These are phyloP conservation scores for Orthosia gothica DNA, from an alignment of 2,888 invertebrate genomes.

Conservation along the genomic window DNA sequence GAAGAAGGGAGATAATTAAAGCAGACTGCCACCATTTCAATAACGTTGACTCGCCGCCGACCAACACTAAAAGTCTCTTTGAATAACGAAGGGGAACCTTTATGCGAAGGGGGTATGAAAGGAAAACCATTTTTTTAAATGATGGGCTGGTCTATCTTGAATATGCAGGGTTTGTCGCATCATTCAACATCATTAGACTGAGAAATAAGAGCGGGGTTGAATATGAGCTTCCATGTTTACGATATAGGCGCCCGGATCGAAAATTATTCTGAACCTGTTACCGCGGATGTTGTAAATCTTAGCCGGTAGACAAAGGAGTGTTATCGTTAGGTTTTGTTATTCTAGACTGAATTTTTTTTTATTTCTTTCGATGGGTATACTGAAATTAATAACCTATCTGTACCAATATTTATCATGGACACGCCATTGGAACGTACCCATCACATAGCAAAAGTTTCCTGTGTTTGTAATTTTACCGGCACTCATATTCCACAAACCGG, in stretches of 20 bases:
- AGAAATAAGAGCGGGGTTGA: conserved; percentile 80
- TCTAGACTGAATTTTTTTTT: neutral
- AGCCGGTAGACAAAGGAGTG: conserved; percentile 41
- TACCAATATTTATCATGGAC: neutral
- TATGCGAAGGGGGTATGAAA: conserved; percentile 84
- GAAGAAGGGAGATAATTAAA: conserved; percentile 73
- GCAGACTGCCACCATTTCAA: conserved; percentile 74
- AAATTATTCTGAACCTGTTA: conserved; percentile 51
- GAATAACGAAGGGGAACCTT: conserved; percentile 88
- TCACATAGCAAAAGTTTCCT: neutral
- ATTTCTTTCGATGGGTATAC: neutral
- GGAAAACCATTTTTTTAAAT: conserved; percentile 87
- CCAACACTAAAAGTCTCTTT: conserved; percentile 84
- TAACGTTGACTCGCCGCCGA: conserved; percentile 74
- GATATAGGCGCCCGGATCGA: conserved; percentile 51
- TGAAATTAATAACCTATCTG: too few relatives aligned
- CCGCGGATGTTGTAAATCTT: conserved; percentile 42
- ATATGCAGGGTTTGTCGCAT: conserved; percentile 85
- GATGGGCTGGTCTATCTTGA: conserved; percentile 84
- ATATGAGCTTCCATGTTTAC: conserved; percentile 75
- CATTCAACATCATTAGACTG: conserved; percentile 89
- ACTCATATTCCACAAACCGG: conserved; percentile 4
- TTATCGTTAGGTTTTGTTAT: conserved; percentile 33
- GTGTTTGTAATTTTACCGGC: neutral
- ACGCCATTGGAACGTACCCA: neutral